These are phyloP conservation scores for Sphenodon punctatus DNA, from an alignment of 2,797 vertebrate species.

Conservation along the genomic window DNA sequence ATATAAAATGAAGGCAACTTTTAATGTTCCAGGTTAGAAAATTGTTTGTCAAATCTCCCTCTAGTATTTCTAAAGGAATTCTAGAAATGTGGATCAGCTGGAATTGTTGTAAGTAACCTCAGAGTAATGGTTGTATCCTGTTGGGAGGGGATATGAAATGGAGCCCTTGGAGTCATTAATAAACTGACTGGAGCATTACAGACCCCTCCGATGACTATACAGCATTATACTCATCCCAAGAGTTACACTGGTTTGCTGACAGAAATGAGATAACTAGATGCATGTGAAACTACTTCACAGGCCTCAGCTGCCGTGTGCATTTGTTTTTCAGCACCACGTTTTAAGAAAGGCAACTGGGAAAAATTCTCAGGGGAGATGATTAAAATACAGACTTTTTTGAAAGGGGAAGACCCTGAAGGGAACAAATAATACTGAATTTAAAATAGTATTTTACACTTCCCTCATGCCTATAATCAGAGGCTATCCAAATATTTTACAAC, in stretches of 20 bases:
- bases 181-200: not conserved
- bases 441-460: too few species aligned
- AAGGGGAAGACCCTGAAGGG: too few species aligned
- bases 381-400: too few species aligned
- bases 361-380: constrained; percentile 1
- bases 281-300: not conserved
- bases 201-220: not conserved
- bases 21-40: not conserved
- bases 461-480: not conserved
- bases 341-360: not conserved
- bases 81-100: not conserved
- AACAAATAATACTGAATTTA: not conserved
- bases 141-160: not conserved
- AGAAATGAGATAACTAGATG: not conserved
- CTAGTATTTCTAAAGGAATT: not conserved
- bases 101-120: not conserved
- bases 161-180: not conserved
- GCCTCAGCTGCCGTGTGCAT: not conserved
- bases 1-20: too few species aligned
- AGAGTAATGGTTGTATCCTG: not conserved
- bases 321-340: not conserved
- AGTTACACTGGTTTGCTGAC: not conserved
- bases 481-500: not conserved
- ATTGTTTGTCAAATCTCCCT: not conserved
- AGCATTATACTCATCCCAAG: not conserved